These are phyloP conservation scores for Plutella xylostella DNA, from an alignment of 2,888 invertebrate species.

Conservation along the genomic window DNA sequence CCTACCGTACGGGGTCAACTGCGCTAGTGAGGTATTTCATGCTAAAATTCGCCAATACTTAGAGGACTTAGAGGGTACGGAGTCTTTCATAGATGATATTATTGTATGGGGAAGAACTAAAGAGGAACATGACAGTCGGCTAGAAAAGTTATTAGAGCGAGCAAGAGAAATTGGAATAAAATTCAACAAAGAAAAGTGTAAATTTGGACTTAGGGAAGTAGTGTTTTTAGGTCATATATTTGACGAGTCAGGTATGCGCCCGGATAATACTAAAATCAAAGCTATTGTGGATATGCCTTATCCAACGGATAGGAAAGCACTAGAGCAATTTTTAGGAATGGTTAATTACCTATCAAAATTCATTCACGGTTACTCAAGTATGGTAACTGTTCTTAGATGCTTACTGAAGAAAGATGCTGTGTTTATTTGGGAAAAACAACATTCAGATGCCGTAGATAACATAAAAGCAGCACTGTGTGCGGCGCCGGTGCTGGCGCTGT, in stretches of 20 bases:
- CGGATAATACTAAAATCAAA: not conserved
- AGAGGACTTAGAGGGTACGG: slow-evolving; percentile 16
- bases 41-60: slow-evolving; percentile 11
- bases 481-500: slow-evolving; percentile 11
- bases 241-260: not conserved
- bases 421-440: too few relatives aligned
- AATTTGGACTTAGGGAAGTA: not conserved
- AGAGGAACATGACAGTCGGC: slow-evolving; percentile 17
- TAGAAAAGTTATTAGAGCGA: slow-evolving; percentile 13
- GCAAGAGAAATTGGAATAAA: slow-evolving; percentile 16
- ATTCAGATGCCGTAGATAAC: too few relatives aligned
- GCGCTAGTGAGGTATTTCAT: slow-evolving; percentile 11
- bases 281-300: not conserved
- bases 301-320: not conserved
- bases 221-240: not conserved
- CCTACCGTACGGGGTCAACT: slow-evolving; percentile 7
- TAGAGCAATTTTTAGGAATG: slow-evolving; percentile 2
- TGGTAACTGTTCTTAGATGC: not conserved
- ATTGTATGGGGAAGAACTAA: slow-evolving; percentile 16
- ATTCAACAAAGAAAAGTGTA: slow-evolving; percentile 18
- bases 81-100: slow-evolving; percentile 17
- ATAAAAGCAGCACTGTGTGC: too few relatives aligned
- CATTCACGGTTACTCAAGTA: slow-evolving; percentile 13
- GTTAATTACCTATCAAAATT: too few relatives aligned
- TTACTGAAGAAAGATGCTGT: slow-evolving; percentile 4